phyloP scores from a whole-genome alignment of 2,113 vertebrate species.

The Steatornis caripensis region DNA sequence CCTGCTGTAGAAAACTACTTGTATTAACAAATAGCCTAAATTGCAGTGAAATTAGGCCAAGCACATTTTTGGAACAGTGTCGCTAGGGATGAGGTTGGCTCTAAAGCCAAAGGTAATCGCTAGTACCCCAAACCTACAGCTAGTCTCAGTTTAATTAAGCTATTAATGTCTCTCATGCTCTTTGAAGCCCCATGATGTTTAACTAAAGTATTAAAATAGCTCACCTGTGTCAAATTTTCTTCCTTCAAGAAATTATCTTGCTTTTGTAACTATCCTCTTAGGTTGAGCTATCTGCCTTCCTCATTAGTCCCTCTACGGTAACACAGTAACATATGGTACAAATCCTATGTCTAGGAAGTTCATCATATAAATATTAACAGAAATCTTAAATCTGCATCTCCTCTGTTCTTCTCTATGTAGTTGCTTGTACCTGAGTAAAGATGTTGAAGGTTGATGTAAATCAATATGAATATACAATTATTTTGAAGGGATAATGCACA shows the following conservation, averaged over 20 bases:
- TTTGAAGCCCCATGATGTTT: background rate
- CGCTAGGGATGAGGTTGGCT: background rate
- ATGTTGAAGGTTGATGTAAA: background rate
- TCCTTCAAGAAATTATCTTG: background rate
- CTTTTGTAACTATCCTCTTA: background rate
- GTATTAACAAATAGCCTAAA: background rate
- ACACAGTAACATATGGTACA: background rate
- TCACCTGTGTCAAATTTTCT: background rate
- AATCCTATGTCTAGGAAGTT: background rate
- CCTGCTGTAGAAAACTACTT: background rate
- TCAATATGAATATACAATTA: background rate
- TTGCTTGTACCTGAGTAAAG: background rate
- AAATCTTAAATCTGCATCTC: background rate
- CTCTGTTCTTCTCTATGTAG: background rate
- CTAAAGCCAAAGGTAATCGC: background rate
- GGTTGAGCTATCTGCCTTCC: background rate
- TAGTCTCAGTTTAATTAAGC: background rate
- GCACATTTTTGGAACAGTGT: background rate
- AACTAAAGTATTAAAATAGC: background rate
- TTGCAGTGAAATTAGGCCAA: background rate
- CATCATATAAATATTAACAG: background rate
- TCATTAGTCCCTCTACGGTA: background rate
- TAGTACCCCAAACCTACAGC: background rate
- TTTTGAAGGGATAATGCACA: background rate
- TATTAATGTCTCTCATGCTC: background rate